A percentile compares a stretch with the other conserved stretches of the same genome.
Conservation (phyloP, 2,888 invertebrate genomes). For the Dynastes tityus region DNA sequence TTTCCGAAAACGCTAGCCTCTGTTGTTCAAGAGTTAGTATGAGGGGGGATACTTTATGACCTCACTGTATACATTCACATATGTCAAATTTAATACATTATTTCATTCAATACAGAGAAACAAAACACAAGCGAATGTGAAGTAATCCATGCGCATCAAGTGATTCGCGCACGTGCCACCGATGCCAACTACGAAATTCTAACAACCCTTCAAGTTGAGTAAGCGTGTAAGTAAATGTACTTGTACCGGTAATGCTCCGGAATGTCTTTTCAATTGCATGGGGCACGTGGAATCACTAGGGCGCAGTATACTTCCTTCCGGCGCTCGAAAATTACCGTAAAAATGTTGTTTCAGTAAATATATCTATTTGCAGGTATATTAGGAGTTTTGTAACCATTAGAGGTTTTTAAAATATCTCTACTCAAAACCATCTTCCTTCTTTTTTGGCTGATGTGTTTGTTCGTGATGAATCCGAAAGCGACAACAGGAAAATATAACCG, state of each 20-base stretch:
- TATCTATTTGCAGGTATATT: neutral
- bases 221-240: slow-evolving; percentile 57
- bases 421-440: slow-evolving; percentile 53
- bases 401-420: slow-evolving; percentile 39
- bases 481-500: slow-evolving; percentile 62
- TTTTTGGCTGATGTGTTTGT: slow-evolving; percentile 33
- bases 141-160: slow-evolving; percentile 51
- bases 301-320: slow-evolving; percentile 54
- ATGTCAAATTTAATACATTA: too few species aligned
- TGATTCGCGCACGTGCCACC: slow-evolving; percentile 58
- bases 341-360: slow-evolving; percentile 24
- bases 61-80: too few species aligned
- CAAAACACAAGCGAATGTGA: neutral
- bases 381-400: neutral
- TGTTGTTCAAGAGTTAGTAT: too few species aligned
- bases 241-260: slow-evolving; percentile 57
- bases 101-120: too few species aligned
- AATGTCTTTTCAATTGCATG: slow-evolving; percentile 48
- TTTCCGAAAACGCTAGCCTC: too few species aligned
- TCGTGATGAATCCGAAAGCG: slow-evolving; percentile 34
- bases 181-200: slow-evolving; percentile 55
- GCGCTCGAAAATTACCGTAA: slow-evolving; percentile 1
- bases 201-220: slow-evolving; percentile 45
- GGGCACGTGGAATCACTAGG: slow-evolving; percentile 59
- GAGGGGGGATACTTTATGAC: rapidly evolving